Conservation (phyloP, 2,888 invertebrate genomes). For the Pinctada fucata region DNA sequence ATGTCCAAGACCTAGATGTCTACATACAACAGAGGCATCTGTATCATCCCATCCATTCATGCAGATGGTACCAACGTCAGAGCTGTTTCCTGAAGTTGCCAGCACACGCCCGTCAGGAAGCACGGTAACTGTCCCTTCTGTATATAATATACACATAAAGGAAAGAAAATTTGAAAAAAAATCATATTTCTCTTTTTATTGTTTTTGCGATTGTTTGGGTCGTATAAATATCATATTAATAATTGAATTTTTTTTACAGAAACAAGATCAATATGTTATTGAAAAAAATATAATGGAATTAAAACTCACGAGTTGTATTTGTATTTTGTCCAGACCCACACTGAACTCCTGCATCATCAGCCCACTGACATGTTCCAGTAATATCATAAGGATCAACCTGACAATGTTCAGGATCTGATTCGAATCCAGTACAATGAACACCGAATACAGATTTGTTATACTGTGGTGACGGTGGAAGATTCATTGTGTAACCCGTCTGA, state of each 20-base stretch:
- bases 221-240: no score
- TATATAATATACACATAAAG: no score
- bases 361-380: slow-evolving; percentile 4
- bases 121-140: no score
- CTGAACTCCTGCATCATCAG: slow-evolving; percentile 12
- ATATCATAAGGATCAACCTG: not conserved
- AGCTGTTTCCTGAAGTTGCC: not conserved
- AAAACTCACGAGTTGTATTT: no score
- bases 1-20: slow-evolving; percentile 13
- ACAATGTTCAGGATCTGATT: slow-evolving; percentile 8
- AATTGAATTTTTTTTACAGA: no score
- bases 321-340: not conserved
- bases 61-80: slow-evolving; percentile 11
- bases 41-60: slow-evolving; percentile 18
- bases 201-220: no score
- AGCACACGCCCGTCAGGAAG: slow-evolving; percentile 9
- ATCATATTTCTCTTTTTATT: no score
- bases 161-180: no score
- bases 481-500: not conserved
- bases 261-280: no score
- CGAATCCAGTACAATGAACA: not conserved
- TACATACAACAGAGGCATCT: slow-evolving; percentile 20
- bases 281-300: no score
- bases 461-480: not conserved
- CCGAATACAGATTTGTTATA: slow-evolving; percentile 8